These are phyloP conservation scores for Caenorhabditis afra DNA, from an alignment of 2,888 invertebrate genomes.

Conservation along the genomic window DNA sequence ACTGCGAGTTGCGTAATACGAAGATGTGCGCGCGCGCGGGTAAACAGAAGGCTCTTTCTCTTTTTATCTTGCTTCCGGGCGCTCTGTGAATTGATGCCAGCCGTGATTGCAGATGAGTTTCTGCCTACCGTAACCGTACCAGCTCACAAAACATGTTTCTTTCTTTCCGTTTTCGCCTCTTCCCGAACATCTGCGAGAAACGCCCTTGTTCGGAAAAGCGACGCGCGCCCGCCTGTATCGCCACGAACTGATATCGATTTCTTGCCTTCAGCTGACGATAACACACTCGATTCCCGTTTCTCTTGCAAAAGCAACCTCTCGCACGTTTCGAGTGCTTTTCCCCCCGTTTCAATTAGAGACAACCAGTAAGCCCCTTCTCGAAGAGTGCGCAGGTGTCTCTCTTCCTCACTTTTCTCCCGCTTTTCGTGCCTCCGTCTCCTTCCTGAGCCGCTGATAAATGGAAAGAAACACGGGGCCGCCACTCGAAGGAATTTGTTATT, in stretches of 20 bases:
- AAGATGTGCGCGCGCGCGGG: no score
- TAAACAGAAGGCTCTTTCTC: no score
- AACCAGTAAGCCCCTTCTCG: slow-evolving; percentile 51
- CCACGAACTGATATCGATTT: slow-evolving; percentile 44
- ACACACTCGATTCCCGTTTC: slow-evolving; percentile 35
- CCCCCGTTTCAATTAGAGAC: slow-evolving; percentile 55
- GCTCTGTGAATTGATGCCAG: no score
- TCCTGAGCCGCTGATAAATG: slow-evolving; percentile 35
- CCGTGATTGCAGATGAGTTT: no score
- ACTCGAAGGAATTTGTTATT: slow-evolving; percentile 48
- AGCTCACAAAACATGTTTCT: not conserved
- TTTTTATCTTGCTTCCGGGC: no score
- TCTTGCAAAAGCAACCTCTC: slow-evolving; percentile 47
- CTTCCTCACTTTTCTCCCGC: slow-evolving; percentile 27
- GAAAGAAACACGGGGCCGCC: slow-evolving; percentile 26
- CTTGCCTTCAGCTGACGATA: slow-evolving; percentile 24
- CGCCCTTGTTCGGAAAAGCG: slow-evolving; percentile 22
- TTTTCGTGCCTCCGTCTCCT: slow-evolving; percentile 39
- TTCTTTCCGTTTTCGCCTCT: not conserved
- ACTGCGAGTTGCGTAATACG: no score
- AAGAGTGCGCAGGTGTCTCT: slow-evolving; percentile 56
- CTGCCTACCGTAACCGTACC: not conserved
- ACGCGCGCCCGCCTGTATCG: slow-evolving; percentile 45
- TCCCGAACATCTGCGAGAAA: slow-evolving; percentile 12
- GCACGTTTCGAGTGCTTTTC: slow-evolving; percentile 19